Percentiles rank a stretch among this genome's conserved stretches.
These are phyloP conservation scores for Gasteruption jaculator DNA, from an alignment of 2,888 invertebrate species.

Conservation along the genomic window DNA sequence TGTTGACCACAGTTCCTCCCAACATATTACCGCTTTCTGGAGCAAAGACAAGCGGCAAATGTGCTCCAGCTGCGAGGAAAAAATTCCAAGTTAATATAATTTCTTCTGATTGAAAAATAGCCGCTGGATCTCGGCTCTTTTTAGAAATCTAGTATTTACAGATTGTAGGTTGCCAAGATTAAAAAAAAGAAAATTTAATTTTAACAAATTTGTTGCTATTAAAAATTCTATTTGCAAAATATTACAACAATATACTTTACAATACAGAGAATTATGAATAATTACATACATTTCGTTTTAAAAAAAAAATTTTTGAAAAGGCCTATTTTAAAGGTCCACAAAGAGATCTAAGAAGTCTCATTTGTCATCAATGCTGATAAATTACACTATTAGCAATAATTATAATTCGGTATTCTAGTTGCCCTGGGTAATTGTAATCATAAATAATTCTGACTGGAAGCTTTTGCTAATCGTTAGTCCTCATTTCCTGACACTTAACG, in stretches of 20 bases:
- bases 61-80: slow-evolving; percentile 64
- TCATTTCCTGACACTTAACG: background rate
- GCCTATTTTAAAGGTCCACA: too few relatives aligned
- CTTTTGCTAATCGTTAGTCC: background rate
- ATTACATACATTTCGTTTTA: too few relatives aligned
- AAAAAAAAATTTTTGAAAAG: too few relatives aligned
- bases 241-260: too few relatives aligned
- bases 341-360: too few relatives aligned
- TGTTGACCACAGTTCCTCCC: slow-evolving; percentile 93
- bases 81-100: slow-evolving; percentile 2
- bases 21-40: slow-evolving; percentile 97
- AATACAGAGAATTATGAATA: too few relatives aligned
- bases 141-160: background rate
- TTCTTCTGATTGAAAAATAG: slow-evolving; percentile 3
- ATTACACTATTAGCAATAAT: too few relatives aligned
- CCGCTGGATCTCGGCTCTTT: too few relatives aligned
- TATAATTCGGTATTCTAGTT: too few relatives aligned
- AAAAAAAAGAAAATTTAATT: background rate
- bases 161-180: background rate
- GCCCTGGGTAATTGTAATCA: too few relatives aligned
- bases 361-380: too few relatives aligned
- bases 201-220: background rate
- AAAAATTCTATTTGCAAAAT: too few relatives aligned
- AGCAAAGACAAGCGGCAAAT: slow-evolving; percentile 80
- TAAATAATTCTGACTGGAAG: background rate